Conservation (phyloP, 2,888 invertebrate genomes). For the Tanypteryx hageni region DNA sequence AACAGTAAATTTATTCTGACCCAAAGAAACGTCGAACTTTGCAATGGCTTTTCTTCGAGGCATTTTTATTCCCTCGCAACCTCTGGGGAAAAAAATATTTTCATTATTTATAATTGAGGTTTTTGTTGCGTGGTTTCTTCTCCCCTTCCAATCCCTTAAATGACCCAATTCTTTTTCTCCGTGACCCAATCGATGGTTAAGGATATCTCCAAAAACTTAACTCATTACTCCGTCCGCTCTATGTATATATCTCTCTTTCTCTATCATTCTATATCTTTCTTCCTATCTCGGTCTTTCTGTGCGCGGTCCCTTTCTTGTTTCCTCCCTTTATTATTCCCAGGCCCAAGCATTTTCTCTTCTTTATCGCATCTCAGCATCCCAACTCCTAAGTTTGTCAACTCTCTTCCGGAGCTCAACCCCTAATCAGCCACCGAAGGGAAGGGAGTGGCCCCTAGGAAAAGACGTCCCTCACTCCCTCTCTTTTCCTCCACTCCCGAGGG, state of each 20-base stretch:
- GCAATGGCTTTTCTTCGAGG: too few relatives aligned
- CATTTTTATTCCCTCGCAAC: background rate
- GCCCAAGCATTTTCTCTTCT: slow-evolving; percentile 67
- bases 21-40: too few relatives aligned
- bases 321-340: slow-evolving; percentile 63
- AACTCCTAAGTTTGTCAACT: slow-evolving; percentile 61
- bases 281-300: slow-evolving; percentile 61
- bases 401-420: slow-evolving; percentile 38
- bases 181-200: slow-evolving; percentile 1
- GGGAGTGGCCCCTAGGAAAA: background rate
- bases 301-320: slow-evolving; percentile 43
- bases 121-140: slow-evolving; percentile 33
- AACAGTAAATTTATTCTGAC: too few relatives aligned
- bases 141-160: background rate
- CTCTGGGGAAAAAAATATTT: background rate
- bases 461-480: background rate
- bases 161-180: slow-evolving; percentile 45
- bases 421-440: slow-evolving; percentile 5
- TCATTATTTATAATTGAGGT: slow-evolving; percentile 47
- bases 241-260: background rate
- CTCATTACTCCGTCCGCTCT: slow-evolving; percentile 41
- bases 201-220: slow-evolving; percentile 58
- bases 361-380: slow-evolving; percentile 36
- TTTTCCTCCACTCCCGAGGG: slow-evolving; percentile 45
- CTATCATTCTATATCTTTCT: slow-evolving; percentile 15